phyloP scores from a whole-genome alignment of 2,888 invertebrate species.

The Tanypteryx hageni region DNA sequence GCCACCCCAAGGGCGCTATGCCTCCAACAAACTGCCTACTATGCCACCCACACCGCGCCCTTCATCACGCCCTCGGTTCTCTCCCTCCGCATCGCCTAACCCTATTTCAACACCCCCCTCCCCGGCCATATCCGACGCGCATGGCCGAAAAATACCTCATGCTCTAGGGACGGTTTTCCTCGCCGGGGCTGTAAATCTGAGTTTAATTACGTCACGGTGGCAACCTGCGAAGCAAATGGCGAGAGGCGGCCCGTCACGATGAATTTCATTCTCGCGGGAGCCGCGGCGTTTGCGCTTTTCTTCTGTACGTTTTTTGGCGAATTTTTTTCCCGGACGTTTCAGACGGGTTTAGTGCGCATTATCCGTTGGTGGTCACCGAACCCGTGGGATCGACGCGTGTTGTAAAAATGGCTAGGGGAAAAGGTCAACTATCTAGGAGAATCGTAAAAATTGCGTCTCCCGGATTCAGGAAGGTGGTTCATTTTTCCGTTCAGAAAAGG shows the following conservation, averaged over 20 bases:
- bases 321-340: background rate
- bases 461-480: background rate
- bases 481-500: background rate
- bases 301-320: background rate
- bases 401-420: background rate
- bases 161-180: background rate
- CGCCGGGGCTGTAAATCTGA: background rate
- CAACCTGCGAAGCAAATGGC: background rate
- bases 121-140: background rate
- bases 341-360: background rate
- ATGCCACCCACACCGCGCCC: background rate
- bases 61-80: background rate
- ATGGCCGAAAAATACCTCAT: background rate
- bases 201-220: slow-evolving; percentile 23
- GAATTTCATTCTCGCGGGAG: background rate
- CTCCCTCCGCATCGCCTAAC: background rate
- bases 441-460: background rate
- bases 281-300: background rate
- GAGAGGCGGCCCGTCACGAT: background rate
- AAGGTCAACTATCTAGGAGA: background rate
- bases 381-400: background rate
- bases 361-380: background rate
- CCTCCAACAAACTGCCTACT: background rate
- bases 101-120: slow-evolving; percentile 6
- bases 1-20: background rate